Base-by-base conservation (phyloP, 2,797 vertebrate genomes). In the Malacoctenus gilli region DNA sequence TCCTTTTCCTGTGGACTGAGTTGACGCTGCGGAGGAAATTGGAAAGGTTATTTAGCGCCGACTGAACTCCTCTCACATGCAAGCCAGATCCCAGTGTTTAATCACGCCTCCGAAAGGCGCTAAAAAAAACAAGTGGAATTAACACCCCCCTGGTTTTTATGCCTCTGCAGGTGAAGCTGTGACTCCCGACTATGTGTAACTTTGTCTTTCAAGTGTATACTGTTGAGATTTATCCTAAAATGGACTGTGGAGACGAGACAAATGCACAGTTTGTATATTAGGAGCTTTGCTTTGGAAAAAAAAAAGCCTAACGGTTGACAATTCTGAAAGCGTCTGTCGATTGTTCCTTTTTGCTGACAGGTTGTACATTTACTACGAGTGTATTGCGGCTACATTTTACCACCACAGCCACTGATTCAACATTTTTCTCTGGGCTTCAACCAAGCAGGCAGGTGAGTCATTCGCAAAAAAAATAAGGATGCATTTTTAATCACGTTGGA, bases 291-390 rank as follows among this genome's bases (percentile, higher is more conserved):
- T n/a, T n/a, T n/a, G n/a, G 25, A 6, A 9, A 28, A 28, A 28
- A 9, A 5, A 28, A 28, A 28, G 25, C 25, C 9, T 5, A 28
- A 9, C 6, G 9, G 9, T 28, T 28, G 25, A 9, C 5, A 28
- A 28, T 28, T 28, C 9, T 28, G 25, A n/a, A n/a, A n/a, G n/a
- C n/a, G 25, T 28, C 25, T 28, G 6, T 28, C 25, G 25, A 28
- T 28, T 5, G 6, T 28, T 28, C 25, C 25, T 49, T 31, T 58
- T 46, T 52, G 11, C 50, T 15, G 57, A 44, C 36, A 50, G 8
- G 52, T 34, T 31, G 41, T 2, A 65, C 57, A 47, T 64, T 42
- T 43, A 53, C 35, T 34, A 19, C 14, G 21, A 16, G 13, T 18
- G 21, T 15, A 36, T 43, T 63, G 15, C 20, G 16, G 20, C 16